Base-by-base conservation (phyloP, 2,888 invertebrate species). In the Adelphocoris suturalis region DNA sequence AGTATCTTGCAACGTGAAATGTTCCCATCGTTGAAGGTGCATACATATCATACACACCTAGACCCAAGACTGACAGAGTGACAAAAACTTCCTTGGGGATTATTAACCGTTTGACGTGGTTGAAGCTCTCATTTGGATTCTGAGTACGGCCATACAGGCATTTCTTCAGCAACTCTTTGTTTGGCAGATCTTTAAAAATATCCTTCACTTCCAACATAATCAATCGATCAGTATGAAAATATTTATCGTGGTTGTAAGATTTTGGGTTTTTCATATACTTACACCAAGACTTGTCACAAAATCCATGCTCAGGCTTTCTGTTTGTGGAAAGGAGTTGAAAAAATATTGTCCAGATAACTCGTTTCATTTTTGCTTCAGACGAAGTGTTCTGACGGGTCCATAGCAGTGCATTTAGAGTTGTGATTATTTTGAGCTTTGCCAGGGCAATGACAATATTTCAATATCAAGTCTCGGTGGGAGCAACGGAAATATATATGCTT, bases 321-420 rank as follows among this genome's bases (percentile, higher is more conserved):
- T 78, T 28, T 7, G 14, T 78, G 27, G 47, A 23, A 68, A 68
- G n/a, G n/a, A n/a, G 68, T 12, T 68, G 68, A 16, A 89, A 91
- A 89, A 91, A 92, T 14, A 91, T 91, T 13, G 92, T 92, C 92
- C 92, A 92, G 76, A 92, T 90, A 9, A 90, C 92, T 86, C 91
- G 90, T 84, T 91, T 92, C 92, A 92, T 92, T 19, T 91, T 86
- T 82, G 91, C 91, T n/a, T 12, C 68, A 11, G 91, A n/a, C 91
- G 90, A 88, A 92, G 76, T 16, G 90, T 92, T 91, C n/a, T 91
- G 87, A 57, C 92, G 90, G 81, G 92, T 92, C 13, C n/a, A n/a
- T n/a, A n/a, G n/a, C n/a, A n/a, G n/a, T n/a, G n/a, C n/a, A n/a
- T n/a, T n/a, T n/a, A n/a, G n/a, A n/a, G n/a, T n/a, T n/a, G n/a